Evolutionary conservation across 2,113 vertebrate genomes (phyloP), one percentile per base, ranked within the genome.

Genomic region (Xiphias gladius): DNA sequence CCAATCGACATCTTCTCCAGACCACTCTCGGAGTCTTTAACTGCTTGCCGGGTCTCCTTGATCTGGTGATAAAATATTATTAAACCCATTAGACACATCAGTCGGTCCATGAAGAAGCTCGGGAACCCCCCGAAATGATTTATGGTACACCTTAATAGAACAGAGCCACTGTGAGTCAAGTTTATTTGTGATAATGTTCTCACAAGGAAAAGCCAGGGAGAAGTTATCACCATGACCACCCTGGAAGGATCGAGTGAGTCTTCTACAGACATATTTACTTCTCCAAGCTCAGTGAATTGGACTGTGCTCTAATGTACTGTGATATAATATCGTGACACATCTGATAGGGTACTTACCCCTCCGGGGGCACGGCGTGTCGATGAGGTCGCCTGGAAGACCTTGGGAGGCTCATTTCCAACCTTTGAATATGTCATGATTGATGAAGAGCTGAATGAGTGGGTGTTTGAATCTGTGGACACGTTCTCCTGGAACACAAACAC

Each of bases 401-500:
- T 99, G 10, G 98, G 93, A 6, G 97, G 96, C 62, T 97, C 97
- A 74, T 97, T 90, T 54, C 97, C 98, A 62, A 93, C 80, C 92
- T 96, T 98, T 86, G 97, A 97, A 77, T 97, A 99, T 0, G 96
- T 97, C 96, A 97, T 96, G 76, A 99, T 84, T 9, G 97, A 98
- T 20, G 98, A 99, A 66, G 97, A 97, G 92, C 95, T 96, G 94
- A 97, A 99, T 0, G 96, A 96, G 91, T 99, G 97, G 0, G 80
- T 73, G 52, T 93, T 94, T 12, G 97, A 84, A 32, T 96, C 93
- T 75, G 95, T 0, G 13, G 96, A 89, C 81, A 95, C 74, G n/a
- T 96, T 94, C 80, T 95, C 97, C 98, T 99, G 66, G 46, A 79
- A 79, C 39, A 76, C 66, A 81, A 55, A 77, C 13, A 58, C 11